These are phyloP conservation scores for Adela reaumurella DNA, from an alignment of 2,888 invertebrate species.

Conservation along the genomic window DNA sequence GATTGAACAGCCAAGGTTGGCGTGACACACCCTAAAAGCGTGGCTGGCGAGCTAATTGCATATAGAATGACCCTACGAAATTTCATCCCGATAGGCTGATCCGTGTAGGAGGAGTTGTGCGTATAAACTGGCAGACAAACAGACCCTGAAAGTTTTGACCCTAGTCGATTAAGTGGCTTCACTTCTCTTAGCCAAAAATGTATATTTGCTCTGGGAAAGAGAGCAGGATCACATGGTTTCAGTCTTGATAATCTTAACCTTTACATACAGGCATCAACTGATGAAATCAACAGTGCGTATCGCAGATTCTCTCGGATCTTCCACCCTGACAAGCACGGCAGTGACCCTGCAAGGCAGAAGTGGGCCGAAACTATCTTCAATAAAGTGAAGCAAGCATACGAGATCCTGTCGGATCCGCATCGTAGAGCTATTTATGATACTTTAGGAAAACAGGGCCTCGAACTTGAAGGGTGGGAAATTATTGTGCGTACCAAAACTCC, in stretches of 20 bases:
- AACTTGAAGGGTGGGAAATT: constrained; percentile 94
- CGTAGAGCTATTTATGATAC: constrained; percentile 93
- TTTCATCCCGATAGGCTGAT: no score
- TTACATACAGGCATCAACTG: constrained; percentile 73
- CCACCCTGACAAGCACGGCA: constrained; percentile 93
- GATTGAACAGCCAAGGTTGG: no score
- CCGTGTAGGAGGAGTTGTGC: no score
- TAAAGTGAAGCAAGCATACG: constrained; percentile 90
- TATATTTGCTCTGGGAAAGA: neutral
- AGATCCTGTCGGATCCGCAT: constrained; percentile 91
- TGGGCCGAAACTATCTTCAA: constrained; percentile 92
- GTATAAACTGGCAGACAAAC: no score
- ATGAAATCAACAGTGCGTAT: constrained; percentile 93
- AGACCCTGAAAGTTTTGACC: no score
- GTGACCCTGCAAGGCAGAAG: constrained; percentile 74
- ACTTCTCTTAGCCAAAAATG: no score
- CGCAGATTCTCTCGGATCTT: constrained; percentile 87
- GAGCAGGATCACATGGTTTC: constrained; percentile 1
- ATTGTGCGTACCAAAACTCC: constrained; percentile 90
- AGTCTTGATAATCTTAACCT: no score
- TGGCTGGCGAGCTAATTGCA: no score
- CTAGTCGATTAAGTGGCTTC: no score
- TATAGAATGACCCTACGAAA: no score
- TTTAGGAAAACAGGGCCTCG: constrained; percentile 82
- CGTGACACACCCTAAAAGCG: no score